Base-by-base conservation (phyloP, 2,888 invertebrate genomes). In the Fragum fragum region DNA sequence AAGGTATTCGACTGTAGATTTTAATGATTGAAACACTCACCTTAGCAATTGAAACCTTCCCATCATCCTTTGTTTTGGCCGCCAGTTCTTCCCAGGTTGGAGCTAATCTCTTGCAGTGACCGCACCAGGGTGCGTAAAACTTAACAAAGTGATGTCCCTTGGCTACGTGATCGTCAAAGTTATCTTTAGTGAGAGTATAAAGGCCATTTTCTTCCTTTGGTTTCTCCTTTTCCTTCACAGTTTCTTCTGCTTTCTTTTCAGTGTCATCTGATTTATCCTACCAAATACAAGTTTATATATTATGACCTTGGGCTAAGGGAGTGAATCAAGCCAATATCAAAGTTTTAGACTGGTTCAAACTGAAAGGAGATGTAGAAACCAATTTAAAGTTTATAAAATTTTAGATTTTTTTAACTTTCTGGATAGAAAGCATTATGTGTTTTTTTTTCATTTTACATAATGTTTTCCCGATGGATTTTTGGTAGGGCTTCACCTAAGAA, bases 101-200 rank as follows among this genome's bases (percentile, higher is more conserved):
- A 0, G 97, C 97, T 90, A 98, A 95, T 93, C 96, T 96, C 96
- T 98, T 94, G 90, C 98, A 98, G 91, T 97, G 97, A 76, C 97
- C 95, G 94, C 98, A 98, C 98, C 98, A 98, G 0, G 98, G 98
- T 0, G 97, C 97, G 95, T 97, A 98, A 94, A 98, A 98, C 95
- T 98, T 98, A 5, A 98, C 95, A 93, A 98, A 98, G 94, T 97
- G 97, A 90, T 97, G 96, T 66, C 98, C 98, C 63, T 72, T 96
- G 86, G 96, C 96, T 53, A 97, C 95, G 74, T 96, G 96, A 42
- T 96, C 95, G 55, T 96, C 96, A 91, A 98, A 98, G 78, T 96
- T 97, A 68, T 97, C 96, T 53, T 96, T 96, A 0, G 96, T 97
- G 79, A 98, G 95, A 59, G 96, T 88, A 36, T 85, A 84, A n/a